Percentiles rank a stretch among this genome's conserved stretches.
phyloP scores from a whole-genome alignment of 2,113 vertebrate species.

The Syngnathoides biaculeatus region DNA sequence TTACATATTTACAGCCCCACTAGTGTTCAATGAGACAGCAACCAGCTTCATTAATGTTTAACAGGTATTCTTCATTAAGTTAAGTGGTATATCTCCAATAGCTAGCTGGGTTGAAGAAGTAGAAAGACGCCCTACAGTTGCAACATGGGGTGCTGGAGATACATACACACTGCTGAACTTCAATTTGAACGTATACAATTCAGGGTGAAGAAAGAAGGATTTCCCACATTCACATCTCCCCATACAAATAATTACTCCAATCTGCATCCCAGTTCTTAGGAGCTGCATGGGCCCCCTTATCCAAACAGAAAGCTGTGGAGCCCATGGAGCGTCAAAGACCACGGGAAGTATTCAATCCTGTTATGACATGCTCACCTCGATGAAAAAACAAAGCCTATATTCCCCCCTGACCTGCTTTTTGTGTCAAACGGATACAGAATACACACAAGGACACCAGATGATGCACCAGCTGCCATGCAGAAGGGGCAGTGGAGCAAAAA shows the following conservation, averaged over 20 bases:
- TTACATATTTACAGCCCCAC: constrained; percentile 19
- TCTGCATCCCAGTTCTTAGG: constrained; percentile 54
- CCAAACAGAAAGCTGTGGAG: constrained; percentile 50
- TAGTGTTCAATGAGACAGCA: constrained; percentile 15
- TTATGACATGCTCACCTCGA: constrained; percentile 56
- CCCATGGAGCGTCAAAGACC: constrained; percentile 47
- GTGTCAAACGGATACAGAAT: constrained; percentile 12
- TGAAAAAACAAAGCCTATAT: constrained; percentile 31
- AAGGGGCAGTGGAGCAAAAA: background rate
- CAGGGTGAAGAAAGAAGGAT: background rate
- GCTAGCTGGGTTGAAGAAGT: constrained; percentile 26
- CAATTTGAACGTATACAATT: constrained; percentile 32
- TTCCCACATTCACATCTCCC: constrained; percentile 44
- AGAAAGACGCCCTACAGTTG: background rate
- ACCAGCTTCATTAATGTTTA: constrained; percentile 36
- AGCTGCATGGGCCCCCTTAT: constrained; percentile 33
- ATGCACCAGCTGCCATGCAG: background rate
- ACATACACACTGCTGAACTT: constrained; percentile 41
- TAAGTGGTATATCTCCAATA: constrained; percentile 31
- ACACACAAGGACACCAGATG: constrained; percentile 9
- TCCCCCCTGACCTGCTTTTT: constrained; percentile 27
- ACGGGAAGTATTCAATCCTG: constrained; percentile 65
- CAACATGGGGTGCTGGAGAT: constrained; percentile 3
- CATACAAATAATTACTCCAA: constrained; percentile 58
- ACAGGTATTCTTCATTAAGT: constrained; percentile 27